Evolutionary conservation across 37 sponge, comb jelly and placozoan species (phyloP).

Genomic region (Bolinopsis microptera): DNA sequence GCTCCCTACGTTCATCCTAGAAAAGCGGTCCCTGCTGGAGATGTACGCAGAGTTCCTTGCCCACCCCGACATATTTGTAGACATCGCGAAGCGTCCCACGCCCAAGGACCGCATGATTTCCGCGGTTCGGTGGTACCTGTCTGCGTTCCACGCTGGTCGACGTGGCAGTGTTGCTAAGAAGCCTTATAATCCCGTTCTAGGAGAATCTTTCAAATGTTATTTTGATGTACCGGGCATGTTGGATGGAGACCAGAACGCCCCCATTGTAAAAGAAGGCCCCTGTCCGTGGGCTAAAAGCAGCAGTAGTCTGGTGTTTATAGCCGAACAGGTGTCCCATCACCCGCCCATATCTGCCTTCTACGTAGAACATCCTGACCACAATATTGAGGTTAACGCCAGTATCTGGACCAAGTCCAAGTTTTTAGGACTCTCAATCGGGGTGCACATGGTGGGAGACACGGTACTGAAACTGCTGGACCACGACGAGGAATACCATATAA

Average conservation of each 20-base stretch:
- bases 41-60: constrained; percentile 99
- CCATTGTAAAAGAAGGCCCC: constrained; percentile 22
- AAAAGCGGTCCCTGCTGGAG: constrained; percentile 97
- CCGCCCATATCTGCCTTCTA: constrained; percentile 98
- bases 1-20: constrained; percentile 97
- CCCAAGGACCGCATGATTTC: constrained; percentile 83
- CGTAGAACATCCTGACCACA: constrained; percentile 83
- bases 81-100: constrained; percentile 73
- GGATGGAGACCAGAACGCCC: constrained; percentile 62
- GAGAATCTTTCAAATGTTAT: constrained; percentile 92
- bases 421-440: constrained; percentile 94
- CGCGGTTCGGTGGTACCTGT: constrained; percentile 81
- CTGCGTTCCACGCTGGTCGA: constrained; percentile 94
- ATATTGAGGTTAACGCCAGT: constrained; percentile 79
- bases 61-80: constrained; percentile 90
- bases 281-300: constrained; percentile 23
- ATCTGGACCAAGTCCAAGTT: constrained; percentile 94
- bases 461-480: constrained; percentile 79
- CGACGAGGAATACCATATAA: constrained; percentile 83
- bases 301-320: constrained; percentile 71
- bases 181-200: constrained; percentile 97
- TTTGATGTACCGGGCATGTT: constrained; percentile 81
- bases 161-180: constrained; percentile 94
- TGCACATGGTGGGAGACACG: constrained; percentile 85
- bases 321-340: constrained; percentile 98